Percentiles rank a stretch among this genome's conserved stretches.
phyloP scores from a whole-genome alignment of 2,888 invertebrate genomes.

The Drymonia ruficornis region DNA sequence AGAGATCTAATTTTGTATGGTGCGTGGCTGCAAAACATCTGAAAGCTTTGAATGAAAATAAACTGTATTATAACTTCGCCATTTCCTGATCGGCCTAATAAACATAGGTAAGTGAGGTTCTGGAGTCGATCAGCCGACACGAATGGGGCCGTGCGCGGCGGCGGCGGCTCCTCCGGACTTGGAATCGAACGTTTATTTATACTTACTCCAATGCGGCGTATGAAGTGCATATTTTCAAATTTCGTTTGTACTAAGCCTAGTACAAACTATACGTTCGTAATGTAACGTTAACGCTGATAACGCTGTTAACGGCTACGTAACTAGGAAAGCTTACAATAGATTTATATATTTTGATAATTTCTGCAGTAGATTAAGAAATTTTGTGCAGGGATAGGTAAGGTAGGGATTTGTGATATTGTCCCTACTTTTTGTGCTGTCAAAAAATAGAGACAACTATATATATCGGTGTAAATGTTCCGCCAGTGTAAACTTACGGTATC shows the following conservation, averaged over 20 bases:
- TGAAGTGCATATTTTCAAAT: slow-evolving; percentile 35
- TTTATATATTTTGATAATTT: no score
- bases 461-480: no score
- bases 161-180: slow-evolving; percentile 38
- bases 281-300: no score
- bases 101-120: slow-evolving; percentile 64
- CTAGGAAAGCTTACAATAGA: no score
- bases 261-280: no score
- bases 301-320: no score
- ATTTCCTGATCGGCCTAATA: slow-evolving; percentile 76
- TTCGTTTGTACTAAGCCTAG: background rate
- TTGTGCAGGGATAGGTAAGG: no score
- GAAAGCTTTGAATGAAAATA: slow-evolving; percentile 59
- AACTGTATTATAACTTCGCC: slow-evolving; percentile 59
- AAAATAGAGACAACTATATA: no score
- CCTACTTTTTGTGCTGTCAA: no score
- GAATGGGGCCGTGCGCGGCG: slow-evolving; percentile 55
- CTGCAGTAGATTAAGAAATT: no score
- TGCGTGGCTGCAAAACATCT: slow-evolving; percentile 29
- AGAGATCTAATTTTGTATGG: slow-evolving; percentile 38
- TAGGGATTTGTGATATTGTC: no score
- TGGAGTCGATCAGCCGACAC: slow-evolving; percentile 70
- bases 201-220: slow-evolving; percentile 61
- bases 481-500: no score
- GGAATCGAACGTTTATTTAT: slow-evolving; percentile 63